These are phyloP conservation scores for Pentalonia nigronervosa DNA, from an alignment of 1,140 invertebrate species.

Conservation along the genomic window DNA sequence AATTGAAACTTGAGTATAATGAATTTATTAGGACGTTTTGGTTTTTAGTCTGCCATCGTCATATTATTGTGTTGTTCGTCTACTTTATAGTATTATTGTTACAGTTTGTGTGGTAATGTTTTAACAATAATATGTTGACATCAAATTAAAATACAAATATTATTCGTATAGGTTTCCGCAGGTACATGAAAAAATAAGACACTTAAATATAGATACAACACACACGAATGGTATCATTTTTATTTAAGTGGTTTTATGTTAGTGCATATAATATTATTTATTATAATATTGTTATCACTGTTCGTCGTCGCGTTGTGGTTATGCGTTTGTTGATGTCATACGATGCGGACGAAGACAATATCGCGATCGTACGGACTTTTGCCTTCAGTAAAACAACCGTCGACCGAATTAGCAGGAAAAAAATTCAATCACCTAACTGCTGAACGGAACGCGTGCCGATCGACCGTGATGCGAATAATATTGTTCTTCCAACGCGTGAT, in stretches of 20 bases:
- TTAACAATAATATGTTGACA: too few species aligned
- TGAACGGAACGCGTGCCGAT: not conserved
- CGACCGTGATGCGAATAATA: constrained; percentile 16
- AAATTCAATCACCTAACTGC: not conserved
- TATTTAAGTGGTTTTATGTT: not conserved
- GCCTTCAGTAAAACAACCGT: not conserved
- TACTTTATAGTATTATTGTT: too few species aligned
- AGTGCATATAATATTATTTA: not conserved
- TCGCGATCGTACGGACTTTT: not conserved
- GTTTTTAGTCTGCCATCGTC: too few species aligned
- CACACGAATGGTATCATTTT: not conserved
- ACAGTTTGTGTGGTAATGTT: too few species aligned
- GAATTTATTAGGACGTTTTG: too few species aligned
- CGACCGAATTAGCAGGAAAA: not conserved
- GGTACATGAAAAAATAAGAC: too few species aligned
- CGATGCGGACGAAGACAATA: not conserved
- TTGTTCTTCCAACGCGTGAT: not conserved
- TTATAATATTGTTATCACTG: not conserved
- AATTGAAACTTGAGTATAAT: too few species aligned
- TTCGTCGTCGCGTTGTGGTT: too few species aligned
- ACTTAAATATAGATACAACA: too few species aligned
- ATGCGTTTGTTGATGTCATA: not conserved
- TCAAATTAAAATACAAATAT: too few species aligned
- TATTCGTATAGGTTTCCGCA: too few species aligned
- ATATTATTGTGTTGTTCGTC: too few species aligned